Evolutionary conservation across 2,113 vertebrate genomes (phyloP).

Genomic region (Vireo altiloquus): DNA sequence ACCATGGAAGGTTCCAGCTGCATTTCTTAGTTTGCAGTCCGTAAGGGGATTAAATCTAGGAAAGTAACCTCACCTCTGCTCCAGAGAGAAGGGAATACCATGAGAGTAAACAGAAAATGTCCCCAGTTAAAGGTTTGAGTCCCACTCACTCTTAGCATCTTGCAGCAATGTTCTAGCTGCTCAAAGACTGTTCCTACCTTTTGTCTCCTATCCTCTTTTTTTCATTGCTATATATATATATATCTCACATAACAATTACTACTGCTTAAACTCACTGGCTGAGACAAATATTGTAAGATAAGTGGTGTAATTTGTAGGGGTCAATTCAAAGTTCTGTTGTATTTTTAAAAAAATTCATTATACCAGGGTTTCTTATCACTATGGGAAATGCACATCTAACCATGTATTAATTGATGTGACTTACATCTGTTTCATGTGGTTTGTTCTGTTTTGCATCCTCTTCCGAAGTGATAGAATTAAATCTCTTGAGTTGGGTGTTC

Average conservation of each 20-base stretch:
- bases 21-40: not conserved
- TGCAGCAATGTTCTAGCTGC: not conserved
- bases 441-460: not conserved
- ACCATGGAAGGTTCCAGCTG: not conserved
- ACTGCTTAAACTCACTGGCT: not conserved
- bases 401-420: not conserved
- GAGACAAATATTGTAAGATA: not conserved
- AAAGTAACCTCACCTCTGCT: not conserved
- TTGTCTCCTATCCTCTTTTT: not conserved
- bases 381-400: not conserved
- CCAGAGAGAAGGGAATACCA: not conserved
- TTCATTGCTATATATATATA: not conserved
- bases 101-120: not conserved
- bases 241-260: not conserved
- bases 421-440: not conserved
- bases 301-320: not conserved
- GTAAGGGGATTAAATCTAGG: not conserved
- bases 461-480: not conserved
- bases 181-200: not conserved
- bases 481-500: not conserved
- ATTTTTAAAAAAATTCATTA: not conserved
- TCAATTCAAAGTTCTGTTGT: not conserved
- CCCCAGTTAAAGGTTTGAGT: not conserved
- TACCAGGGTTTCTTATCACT: not conserved
- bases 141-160: not conserved